These are phyloP conservation scores for Drosophila greeni DNA, from an alignment of 2,888 invertebrate species.

Conservation along the genomic window DNA sequence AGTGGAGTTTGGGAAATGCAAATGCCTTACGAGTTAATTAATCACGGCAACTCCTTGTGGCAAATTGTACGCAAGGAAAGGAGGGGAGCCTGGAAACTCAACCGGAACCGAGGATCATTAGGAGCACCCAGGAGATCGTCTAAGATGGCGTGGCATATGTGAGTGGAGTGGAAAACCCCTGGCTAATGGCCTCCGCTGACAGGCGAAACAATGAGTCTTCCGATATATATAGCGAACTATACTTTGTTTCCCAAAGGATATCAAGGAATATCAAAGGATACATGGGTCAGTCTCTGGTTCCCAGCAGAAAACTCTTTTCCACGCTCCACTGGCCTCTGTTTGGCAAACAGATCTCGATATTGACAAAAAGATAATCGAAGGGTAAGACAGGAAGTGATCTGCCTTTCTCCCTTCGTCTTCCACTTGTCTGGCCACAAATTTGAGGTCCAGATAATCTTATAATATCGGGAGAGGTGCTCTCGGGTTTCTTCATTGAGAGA, in stretches of 20 bases:
- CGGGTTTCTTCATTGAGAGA: constrained; percentile 60
- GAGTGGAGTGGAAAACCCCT: constrained; percentile 39
- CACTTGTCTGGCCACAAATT: constrained; percentile 69
- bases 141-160: constrained; percentile 38
- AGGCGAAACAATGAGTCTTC: constrained; percentile 37
- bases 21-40: constrained; percentile 55
- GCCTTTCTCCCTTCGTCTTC: constrained; percentile 37
- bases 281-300: not conserved
- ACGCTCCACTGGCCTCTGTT: constrained; percentile 58
- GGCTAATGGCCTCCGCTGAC: constrained; percentile 58
- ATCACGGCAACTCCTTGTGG: constrained; percentile 60
- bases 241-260: constrained; percentile 1
- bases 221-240: not conserved
- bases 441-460: constrained; percentile 61
- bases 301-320: constrained; percentile 53
- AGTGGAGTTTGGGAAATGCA: constrained; percentile 43
- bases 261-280: not conserved
- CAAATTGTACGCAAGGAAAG: constrained; percentile 49
- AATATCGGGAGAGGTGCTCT: constrained; percentile 50
- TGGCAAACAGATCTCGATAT: constrained; percentile 58
- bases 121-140: constrained; percentile 20
- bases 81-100: constrained; percentile 15
- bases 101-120: constrained; percentile 74
- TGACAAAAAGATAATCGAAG: constrained; percentile 47
- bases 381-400: constrained; percentile 37